A percentile compares a stretch with the other conserved stretches of the same genome.
phyloP scores from a whole-genome alignment of 2,888 invertebrate genomes.

The Agrotis exclamationis region DNA sequence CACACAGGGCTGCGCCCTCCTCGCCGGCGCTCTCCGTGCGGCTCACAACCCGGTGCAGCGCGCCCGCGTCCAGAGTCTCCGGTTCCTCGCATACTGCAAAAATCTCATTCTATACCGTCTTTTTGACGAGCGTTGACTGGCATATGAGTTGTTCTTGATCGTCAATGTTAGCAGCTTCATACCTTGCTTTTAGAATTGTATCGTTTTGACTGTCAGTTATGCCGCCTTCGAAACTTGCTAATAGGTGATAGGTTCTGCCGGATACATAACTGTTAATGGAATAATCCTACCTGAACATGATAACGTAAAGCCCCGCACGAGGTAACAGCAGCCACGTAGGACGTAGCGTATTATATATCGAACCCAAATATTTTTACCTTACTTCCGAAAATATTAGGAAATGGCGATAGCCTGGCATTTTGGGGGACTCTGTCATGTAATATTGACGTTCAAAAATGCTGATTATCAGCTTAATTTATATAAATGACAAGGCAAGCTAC shows the following conservation, averaged over 20 bases:
- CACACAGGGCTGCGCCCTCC: constrained; percentile 62
- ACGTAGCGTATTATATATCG: no score
- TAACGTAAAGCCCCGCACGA: no score
- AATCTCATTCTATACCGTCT: constrained; percentile 31
- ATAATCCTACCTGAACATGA: not conserved
- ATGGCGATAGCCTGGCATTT: not conserved
- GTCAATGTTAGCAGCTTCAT: not conserved
- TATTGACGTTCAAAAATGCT: no score
- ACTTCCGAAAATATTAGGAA: no score
- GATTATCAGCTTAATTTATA: not conserved
- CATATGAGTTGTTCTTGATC: constrained; percentile 3
- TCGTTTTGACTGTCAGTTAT: no score
- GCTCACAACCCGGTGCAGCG: constrained; percentile 72
- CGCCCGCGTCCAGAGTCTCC: constrained; percentile 79
- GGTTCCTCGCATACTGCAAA: constrained; percentile 81
- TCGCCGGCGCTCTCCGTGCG: constrained; percentile 63
- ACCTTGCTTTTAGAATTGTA: not conserved
- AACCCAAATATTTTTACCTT: no score
- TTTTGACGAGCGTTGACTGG: constrained; percentile 20
- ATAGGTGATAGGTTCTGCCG: no score
- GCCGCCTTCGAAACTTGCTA: no score
- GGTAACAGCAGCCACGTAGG: no score
- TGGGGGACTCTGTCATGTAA: not conserved
- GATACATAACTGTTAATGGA: not conserved
- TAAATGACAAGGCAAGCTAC: not conserved